Percentiles rank a stretch among this genome's conserved stretches.
phyloP scores from a whole-genome alignment of 2,113 vertebrate species.

The Melanerpes aurifrons region DNA sequence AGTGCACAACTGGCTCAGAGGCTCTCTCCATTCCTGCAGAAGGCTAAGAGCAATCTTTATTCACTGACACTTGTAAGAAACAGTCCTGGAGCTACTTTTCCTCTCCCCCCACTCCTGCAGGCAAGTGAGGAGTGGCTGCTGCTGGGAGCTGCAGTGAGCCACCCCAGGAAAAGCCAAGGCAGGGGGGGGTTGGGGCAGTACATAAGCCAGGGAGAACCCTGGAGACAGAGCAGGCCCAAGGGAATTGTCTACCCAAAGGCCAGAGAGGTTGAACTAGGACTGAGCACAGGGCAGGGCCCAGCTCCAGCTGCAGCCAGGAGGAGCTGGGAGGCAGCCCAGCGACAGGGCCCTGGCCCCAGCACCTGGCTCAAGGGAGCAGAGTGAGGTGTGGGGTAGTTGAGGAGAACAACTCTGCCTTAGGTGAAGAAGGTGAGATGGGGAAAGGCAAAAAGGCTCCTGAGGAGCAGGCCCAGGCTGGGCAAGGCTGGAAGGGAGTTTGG shows the following conservation, averaged over 20 bases:
- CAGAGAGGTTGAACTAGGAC: neutral
- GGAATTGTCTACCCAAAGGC: neutral
- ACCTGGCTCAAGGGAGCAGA: neutral
- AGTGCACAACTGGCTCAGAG: no score
- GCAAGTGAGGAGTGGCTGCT: neutral
- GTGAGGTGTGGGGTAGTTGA: no score
- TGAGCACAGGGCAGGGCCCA: neutral
- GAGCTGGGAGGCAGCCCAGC: neutral
- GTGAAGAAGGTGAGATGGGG: neutral
- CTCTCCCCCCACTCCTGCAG: rapidly evolving
- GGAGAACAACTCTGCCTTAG: neutral
- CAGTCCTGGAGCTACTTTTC: neutral
- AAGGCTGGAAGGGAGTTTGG: neutral
- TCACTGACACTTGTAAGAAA: neutral
- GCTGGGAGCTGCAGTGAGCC: neutral
- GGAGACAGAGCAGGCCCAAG: neutral
- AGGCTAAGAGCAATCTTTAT: neutral
- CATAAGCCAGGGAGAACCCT: neutral
- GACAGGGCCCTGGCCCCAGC: neutral
- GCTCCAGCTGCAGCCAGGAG: neutral
- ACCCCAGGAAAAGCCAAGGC: neutral
- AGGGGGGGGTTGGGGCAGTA: no score
- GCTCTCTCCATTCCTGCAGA: neutral
- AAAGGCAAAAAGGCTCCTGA: neutral
- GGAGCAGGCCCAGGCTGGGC: neutral